Conservation (phyloP, 2,113 vertebrate genomes). For the Albula glossodonta region DNA sequence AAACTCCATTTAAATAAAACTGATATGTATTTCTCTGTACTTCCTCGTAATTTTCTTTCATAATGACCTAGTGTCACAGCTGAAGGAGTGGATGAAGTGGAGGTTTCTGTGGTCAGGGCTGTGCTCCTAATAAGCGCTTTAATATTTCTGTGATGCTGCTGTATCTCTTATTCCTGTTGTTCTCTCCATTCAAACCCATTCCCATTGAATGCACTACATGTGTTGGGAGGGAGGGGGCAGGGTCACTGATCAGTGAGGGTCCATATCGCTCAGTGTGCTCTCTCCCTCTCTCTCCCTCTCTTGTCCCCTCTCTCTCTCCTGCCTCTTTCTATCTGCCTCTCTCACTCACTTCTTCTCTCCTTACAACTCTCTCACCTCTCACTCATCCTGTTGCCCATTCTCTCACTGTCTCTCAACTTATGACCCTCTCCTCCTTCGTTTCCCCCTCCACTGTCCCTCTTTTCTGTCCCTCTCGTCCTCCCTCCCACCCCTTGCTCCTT, state of each 20-base stretch:
- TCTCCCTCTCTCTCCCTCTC: constrained; percentile 63
- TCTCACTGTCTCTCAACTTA: constrained; percentile 47
- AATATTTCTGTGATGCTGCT: background rate
- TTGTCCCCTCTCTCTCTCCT: constrained; percentile 54
- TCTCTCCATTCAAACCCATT: constrained; percentile 1
- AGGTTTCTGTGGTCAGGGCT: background rate
- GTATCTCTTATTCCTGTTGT: background rate
- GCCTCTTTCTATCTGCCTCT: background rate
- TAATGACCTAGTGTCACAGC: background rate
- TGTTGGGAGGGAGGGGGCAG: constrained; percentile 18
- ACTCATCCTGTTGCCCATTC: constrained; percentile 42
- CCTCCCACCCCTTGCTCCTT: constrained; percentile 52
- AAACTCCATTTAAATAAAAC: background rate
- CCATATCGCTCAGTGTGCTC: constrained; percentile 71
- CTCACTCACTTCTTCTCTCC: constrained; percentile 28
- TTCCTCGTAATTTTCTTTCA: background rate
- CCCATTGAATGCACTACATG: constrained; percentile 11
- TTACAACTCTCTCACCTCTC: constrained; percentile 53
- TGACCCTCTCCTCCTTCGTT: constrained; percentile 27
- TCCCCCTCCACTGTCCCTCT: constrained; percentile 19
- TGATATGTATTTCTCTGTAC: background rate
- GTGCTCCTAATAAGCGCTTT: background rate
- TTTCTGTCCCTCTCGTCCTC: constrained; percentile 53
- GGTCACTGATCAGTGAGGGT: constrained; percentile 51
- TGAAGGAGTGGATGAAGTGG: background rate